phyloP scores from a whole-genome alignment of 2,113 vertebrate species.

The Oplegnathus fasciatus region DNA sequence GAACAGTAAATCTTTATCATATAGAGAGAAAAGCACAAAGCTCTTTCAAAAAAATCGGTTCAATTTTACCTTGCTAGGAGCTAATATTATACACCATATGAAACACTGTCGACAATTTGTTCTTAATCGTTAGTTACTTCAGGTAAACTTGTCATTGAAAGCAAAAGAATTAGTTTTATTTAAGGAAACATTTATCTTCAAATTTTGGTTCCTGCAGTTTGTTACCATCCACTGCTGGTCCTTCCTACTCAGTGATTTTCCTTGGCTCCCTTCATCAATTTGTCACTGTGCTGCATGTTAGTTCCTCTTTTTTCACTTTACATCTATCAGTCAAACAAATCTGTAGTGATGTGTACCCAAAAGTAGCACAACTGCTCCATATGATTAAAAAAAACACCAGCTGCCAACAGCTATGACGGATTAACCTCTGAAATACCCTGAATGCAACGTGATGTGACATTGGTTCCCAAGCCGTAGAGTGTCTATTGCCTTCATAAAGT shows the following conservation, averaged over 20 bases:
- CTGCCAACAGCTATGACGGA: not conserved
- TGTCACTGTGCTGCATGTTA: not conserved
- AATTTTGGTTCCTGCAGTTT: not conserved
- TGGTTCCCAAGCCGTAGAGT: constrained; percentile 29
- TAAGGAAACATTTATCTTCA: not conserved
- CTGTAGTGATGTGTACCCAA: not conserved
- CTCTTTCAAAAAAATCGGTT: not conserved
- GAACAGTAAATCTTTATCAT: not conserved
- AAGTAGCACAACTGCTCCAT: constrained; percentile 18
- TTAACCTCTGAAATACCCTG: constrained; percentile 26
- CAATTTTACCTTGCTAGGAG: not conserved
- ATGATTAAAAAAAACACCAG: not conserved
- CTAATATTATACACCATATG: not conserved
- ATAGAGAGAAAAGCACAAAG: constrained; percentile 1
- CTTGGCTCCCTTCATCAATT: not conserved
- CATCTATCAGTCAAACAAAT: not conserved
- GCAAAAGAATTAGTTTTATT: not conserved
- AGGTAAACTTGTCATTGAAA: not conserved
- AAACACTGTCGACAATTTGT: not conserved
- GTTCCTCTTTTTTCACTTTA: not conserved
- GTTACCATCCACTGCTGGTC: not conserved
- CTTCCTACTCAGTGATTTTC: not conserved
- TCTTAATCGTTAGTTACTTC: not conserved
- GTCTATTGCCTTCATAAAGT: constrained; percentile 50
- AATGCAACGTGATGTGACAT: constrained; percentile 29